Conservation (phyloP, 2,797 vertebrate genomes). For the Acanthurus lineatus region DNA sequence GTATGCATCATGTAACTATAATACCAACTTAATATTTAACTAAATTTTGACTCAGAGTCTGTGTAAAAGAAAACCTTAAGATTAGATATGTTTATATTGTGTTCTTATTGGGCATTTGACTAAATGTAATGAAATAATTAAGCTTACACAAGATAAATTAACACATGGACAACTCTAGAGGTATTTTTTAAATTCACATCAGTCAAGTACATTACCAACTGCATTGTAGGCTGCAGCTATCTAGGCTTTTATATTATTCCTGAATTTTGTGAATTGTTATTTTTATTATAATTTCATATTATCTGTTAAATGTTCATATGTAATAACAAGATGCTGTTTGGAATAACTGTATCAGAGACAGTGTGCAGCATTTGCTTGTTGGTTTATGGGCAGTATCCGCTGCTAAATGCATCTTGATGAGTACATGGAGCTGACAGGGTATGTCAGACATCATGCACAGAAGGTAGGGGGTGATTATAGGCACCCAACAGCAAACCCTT, state of each 20-base stretch:
- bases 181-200: background rate
- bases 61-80: background rate
- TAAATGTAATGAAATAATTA: background rate
- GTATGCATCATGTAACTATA: background rate
- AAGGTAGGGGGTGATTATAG: background rate
- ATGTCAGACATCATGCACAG: background rate
- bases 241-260: no score
- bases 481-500: background rate
- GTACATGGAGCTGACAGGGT: background rate
- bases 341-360: background rate
- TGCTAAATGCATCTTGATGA: background rate
- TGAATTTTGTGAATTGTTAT: no score
- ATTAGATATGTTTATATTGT: background rate
- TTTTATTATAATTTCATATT: background rate
- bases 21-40: background rate
- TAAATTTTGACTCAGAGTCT: background rate
- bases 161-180: background rate
- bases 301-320: background rate
- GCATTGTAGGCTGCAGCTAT: background rate
- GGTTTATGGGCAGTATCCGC: background rate
- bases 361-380: background rate
- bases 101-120: background rate
- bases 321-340: background rate
- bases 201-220: background rate
- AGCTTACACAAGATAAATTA: background rate